These are phyloP conservation scores for Cordilura impudica DNA, from an alignment of 2,888 invertebrate genomes.

Conservation along the genomic window DNA sequence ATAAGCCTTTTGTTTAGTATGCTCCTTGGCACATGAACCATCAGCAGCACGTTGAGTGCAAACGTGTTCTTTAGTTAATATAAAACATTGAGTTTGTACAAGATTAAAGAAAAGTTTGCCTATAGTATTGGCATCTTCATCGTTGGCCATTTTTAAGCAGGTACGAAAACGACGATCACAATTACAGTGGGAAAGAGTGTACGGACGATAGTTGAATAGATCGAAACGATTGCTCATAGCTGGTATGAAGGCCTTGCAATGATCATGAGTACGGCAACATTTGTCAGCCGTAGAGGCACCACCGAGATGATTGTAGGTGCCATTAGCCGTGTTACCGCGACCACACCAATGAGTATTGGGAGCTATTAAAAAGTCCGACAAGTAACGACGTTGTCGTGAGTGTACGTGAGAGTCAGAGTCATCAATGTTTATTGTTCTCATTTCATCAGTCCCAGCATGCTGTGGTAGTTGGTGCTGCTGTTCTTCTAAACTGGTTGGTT, in stretches of 20 bases:
- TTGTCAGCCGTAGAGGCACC: constrained; percentile 90
- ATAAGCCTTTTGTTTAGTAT: constrained; percentile 84
- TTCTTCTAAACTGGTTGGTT: constrained; percentile 47
- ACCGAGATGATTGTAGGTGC: constrained; percentile 89
- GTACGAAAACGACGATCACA: constrained; percentile 95
- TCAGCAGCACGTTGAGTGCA: constrained; percentile 90
- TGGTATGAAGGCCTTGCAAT: constrained; percentile 90
- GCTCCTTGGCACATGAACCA: constrained; percentile 87
- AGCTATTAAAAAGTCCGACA: constrained; percentile 84
- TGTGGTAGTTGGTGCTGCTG: constrained; percentile 7
- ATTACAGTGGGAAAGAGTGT: constrained; percentile 93
- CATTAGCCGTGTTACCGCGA: constrained; percentile 86
- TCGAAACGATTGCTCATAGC: constrained; percentile 91
- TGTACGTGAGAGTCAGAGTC: constrained; percentile 24
- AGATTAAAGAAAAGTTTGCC: constrained; percentile 97
- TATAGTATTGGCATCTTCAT: constrained; percentile 92
- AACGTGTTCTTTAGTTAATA: constrained; percentile 86
- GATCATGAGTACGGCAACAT: constrained; percentile 93
- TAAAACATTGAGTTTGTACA: constrained; percentile 95
- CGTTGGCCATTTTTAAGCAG: constrained; percentile 92
- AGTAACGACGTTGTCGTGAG: constrained; percentile 71
- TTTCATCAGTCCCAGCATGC: constrained; percentile 14
- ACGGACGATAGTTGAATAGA: constrained; percentile 92
- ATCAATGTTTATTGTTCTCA: neutral
- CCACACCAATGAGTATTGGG: constrained; percentile 98